phyloP scores from a whole-genome alignment of 2,113 vertebrate genomes.

The Vidua chalybeata region DNA sequence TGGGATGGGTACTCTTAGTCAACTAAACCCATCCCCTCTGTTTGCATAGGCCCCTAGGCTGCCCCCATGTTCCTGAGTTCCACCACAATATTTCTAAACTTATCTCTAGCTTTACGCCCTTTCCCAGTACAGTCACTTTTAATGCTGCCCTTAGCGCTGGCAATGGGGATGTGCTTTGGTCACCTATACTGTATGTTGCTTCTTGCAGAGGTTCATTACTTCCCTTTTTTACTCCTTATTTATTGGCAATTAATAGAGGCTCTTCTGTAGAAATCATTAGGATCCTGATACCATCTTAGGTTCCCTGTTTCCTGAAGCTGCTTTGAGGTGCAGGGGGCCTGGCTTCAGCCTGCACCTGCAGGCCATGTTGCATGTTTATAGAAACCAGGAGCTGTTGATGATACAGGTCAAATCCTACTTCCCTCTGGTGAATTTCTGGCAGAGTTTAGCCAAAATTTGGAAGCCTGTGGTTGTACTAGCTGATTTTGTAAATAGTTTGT shows the following conservation, averaged over 20 bases:
- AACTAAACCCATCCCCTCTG: not conserved
- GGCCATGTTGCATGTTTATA: slow-evolving; percentile 38
- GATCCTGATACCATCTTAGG: not conserved
- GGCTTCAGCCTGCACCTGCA: not conserved
- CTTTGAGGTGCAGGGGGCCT: not conserved
- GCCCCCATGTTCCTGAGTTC: not conserved
- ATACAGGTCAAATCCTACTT: slow-evolving; percentile 37
- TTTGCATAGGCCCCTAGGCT: not conserved
- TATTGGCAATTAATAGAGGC: slow-evolving; percentile 40
- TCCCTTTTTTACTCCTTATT: slow-evolving; percentile 63
- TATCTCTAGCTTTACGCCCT: slow-evolving; percentile 27
- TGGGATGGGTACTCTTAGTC: slow-evolving; percentile 21
- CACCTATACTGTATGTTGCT: not conserved
- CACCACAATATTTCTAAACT: not conserved
- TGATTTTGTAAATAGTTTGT: slow-evolving; percentile 81
- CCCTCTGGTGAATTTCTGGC: slow-evolving; percentile 31
- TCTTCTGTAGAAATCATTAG: slow-evolving; percentile 28
- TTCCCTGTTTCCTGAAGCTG: slow-evolving; percentile 8
- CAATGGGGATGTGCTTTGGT: slow-evolving; percentile 34
- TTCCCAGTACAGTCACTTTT: not conserved
- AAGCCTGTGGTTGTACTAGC: slow-evolving; percentile 56
- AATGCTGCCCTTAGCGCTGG: not conserved
- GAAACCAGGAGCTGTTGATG: slow-evolving; percentile 51
- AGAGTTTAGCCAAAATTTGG: slow-evolving; percentile 55
- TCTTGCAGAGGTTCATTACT: slow-evolving; percentile 25